Base-by-base conservation (phyloP, 2,113 vertebrate genomes). In the Camelus dromedarius region DNA sequence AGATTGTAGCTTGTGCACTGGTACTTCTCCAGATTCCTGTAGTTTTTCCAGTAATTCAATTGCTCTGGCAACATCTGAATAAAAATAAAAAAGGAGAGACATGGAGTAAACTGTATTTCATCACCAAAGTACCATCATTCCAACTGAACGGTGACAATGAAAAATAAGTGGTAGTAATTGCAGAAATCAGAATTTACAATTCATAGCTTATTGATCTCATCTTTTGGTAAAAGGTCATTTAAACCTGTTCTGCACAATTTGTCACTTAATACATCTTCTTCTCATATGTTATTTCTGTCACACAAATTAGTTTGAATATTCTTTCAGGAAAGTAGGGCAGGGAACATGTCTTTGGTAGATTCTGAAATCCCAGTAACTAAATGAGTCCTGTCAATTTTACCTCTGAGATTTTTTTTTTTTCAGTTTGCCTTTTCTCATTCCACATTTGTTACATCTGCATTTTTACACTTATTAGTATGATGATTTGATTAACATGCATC, bases 31-130 rank as follows among this genome's bases (percentile, higher is more conserved):
- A 28, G 99, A 99, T 97, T 99, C 99, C 98, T 99, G 99, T 83
- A 99, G 98, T 98, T 99, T 99, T 98, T 99, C 99, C 98, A 99
- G 98, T 98, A 99, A 98, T 98, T 99, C 99, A 92, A 99, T 99
- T 67, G 99, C 99, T 98, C 99, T 99, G 95, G 99, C 98, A 98
- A 99, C 99, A 99, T 99, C 99, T 99, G 95, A 98, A 96, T 70
- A 6, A 56, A 62, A 93, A 97, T 97, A 96, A 96, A 89, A 80
- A 75, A 96, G 35, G 15, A 96, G 84, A 97, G 84, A 95, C 18
- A 62, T 73, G 76, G 24, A 75, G 38, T 83, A 89, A 91, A 92
- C n/a, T 58, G 4, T 62, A 60, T 70, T 64, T 80, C 16, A 94
- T 80, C 91, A 91, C 32, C 28, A 80, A 81, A 92, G 62, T 1